Base-by-base conservation (phyloP, 2,888 invertebrate genomes). In the Epinotia nisella region DNA sequence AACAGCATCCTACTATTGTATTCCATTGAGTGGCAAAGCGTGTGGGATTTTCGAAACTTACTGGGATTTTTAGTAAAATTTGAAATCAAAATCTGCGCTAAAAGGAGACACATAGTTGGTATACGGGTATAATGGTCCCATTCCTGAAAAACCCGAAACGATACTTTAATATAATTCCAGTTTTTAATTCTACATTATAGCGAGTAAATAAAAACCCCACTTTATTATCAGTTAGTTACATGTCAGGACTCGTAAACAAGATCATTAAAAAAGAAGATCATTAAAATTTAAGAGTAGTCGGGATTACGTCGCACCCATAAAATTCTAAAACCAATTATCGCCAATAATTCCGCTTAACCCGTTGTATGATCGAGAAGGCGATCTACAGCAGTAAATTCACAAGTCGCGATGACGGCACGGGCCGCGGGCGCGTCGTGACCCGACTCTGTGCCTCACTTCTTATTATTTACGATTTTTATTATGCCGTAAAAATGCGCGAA, bases 381-480 rank as follows among this genome's bases (percentile, higher is more conserved):
- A 88, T 86, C 83, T 80, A 80, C 78, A 84, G 83, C 88, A 88
- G 87, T 91, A 90, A 92, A 91, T 89, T 90, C 84, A 85, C 87
- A 83, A 87, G 86, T 86, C 83, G 82, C 89, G 91, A 87, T 90
- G 92, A 92, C 89, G 91, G 89, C 82, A 77, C 79, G 76, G 80
- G 87, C 92, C 89, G 79, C 84, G 78, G 89, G 92, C 92, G 80
- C 83, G 79, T 92, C 92, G 93, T 93, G 92, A 93, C 92, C 90
- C 80, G 87, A 82, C 89, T 85, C 81, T 82, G 85, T 86, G 89
- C 85, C 83, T 87, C 86, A 88, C 86, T 88, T 84, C 86, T 87
- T 83, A 85, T 90, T 91, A 91, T 91, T 90, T 90, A 90, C 88
- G 88, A 90, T 91, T 92, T 92, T 92, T 92, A 90, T 90, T 89